phyloP scores from a whole-genome alignment of 1,140 invertebrate genomes.

The Temnothorax longispinosus region DNA sequence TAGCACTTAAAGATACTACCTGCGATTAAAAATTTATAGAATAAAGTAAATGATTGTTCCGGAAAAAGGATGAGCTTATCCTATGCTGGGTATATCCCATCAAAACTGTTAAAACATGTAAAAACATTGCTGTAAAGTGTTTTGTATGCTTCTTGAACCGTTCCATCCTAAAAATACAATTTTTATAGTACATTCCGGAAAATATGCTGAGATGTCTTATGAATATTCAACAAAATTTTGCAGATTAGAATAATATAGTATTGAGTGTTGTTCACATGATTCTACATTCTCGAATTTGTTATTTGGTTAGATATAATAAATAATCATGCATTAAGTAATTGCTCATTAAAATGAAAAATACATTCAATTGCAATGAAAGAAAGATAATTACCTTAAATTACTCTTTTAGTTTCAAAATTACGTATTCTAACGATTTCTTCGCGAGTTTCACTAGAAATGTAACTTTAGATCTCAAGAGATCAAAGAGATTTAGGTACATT shows the following conservation, averaged over 20 bases:
- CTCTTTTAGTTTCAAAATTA: background rate
- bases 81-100: background rate
- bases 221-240: slow-evolving; percentile 4
- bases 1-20: background rate
- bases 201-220: background rate
- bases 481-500: background rate
- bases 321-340: background rate
- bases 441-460: background rate
- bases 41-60: background rate
- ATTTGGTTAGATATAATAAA: background rate
- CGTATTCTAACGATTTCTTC: background rate
- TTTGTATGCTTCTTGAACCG: slow-evolving; percentile 5
- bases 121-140: background rate
- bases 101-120: slow-evolving; percentile 34
- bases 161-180: background rate
- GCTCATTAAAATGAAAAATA: background rate
- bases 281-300: background rate
- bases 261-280: background rate
- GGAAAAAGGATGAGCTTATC: slow-evolving; percentile 1
- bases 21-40: slow-evolving; percentile 16
- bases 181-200: slow-evolving; percentile 13
- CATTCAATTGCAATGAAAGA: background rate
- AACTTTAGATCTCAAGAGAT: background rate
- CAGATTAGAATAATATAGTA: background rate
- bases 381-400: background rate